Conservation (phyloP, 2,888 invertebrate genomes). For the Sminthurinus aureus region DNA sequence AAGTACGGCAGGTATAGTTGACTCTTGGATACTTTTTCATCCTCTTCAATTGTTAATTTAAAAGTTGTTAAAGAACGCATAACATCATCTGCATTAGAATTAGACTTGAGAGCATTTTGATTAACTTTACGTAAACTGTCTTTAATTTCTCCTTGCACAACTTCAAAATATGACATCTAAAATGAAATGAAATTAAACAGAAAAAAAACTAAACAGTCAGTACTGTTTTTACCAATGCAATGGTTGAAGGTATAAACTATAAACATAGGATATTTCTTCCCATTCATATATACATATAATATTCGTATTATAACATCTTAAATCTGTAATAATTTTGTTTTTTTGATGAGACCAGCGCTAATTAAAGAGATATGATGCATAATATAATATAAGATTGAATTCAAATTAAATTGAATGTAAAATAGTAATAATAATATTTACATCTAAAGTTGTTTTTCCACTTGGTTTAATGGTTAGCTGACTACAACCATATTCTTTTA, state of each 20-base stretch:
- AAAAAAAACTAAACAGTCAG: conserved; percentile 11
- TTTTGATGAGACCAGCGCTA: background rate
- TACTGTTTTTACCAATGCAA: too few relatives aligned
- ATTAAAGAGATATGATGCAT: background rate
- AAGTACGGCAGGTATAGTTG: conserved; percentile 71
- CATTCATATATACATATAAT: too few relatives aligned
- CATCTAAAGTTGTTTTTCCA: conserved; percentile 40
- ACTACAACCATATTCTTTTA: conserved; percentile 35
- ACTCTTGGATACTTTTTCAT: conserved; percentile 70
- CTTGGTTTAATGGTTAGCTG: conserved; percentile 39
- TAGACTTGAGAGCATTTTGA: conserved; percentile 14
- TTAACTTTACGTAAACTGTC: conserved; percentile 28
- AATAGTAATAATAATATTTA: conserved; percentile 14
- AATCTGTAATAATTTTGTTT: too few relatives aligned
- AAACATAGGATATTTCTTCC: too few relatives aligned
- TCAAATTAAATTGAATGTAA: conserved; percentile 7
- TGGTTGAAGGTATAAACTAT: background rate
- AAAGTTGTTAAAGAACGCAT: conserved; percentile 68
- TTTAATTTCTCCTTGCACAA: conserved; percentile 43
- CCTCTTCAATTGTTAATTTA: conserved; percentile 71
- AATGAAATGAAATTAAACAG: conserved; percentile 8
- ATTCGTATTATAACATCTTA: too few relatives aligned
- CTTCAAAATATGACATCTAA: conserved; percentile 47
- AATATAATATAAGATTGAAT: too few relatives aligned
- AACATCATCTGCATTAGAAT: conserved; percentile 33